phyloP scores from a whole-genome alignment of 2,888 invertebrate genomes.

The Autographa pulchrina region DNA sequence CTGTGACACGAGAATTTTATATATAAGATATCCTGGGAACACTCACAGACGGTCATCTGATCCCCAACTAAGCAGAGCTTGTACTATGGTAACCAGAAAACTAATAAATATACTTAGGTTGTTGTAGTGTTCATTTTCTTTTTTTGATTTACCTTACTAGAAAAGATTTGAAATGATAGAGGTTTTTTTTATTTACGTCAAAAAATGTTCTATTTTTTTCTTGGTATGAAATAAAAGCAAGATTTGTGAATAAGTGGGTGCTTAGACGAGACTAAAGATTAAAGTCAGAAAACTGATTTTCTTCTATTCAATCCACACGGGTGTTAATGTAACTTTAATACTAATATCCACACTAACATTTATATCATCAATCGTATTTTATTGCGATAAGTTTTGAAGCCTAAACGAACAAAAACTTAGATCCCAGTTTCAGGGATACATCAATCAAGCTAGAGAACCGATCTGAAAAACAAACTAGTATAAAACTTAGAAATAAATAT shows the following conservation, averaged over 20 bases:
- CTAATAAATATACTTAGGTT: no score
- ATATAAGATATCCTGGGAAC: no score
- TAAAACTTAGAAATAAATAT: conserved; percentile 59
- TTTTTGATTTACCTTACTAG: no score
- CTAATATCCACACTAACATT: no score
- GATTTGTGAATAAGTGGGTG: background rate
- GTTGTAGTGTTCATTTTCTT: no score
- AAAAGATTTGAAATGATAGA: no score
- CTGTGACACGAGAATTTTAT: no score
- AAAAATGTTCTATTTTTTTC: no score
- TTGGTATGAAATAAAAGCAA: background rate
- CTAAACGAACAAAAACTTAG: conserved; percentile 17
- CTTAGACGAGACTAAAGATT: background rate
- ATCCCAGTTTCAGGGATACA: conserved; percentile 11
- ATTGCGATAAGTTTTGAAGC: conserved; percentile 4
- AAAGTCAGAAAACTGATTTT: background rate
- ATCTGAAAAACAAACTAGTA: conserved; percentile 17
- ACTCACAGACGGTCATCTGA: no score
- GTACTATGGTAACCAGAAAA: no score
- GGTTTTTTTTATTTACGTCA: no score
- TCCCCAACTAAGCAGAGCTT: no score
- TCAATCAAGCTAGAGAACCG: conserved; percentile 23
- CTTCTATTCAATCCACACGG: background rate
- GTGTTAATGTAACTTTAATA: background rate
- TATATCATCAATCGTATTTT: background rate